Evolutionary conservation across 2,797 vertebrate species (phyloP), one percentile per base, ranked within the genome.

Genomic region (Diplodus sargus): DNA sequence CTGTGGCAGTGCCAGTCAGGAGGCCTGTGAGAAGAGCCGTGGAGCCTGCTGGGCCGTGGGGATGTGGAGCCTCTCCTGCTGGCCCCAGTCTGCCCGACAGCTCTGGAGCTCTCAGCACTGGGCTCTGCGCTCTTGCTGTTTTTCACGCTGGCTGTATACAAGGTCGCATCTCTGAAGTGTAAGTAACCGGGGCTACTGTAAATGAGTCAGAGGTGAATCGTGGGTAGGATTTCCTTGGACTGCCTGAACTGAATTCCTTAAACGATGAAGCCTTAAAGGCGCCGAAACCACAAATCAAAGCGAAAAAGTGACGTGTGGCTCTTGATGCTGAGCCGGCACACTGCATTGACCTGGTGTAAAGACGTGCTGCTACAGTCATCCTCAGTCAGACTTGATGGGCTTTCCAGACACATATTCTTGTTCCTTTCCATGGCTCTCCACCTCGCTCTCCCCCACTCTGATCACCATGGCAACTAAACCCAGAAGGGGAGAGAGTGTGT

Each of bases 401-500:
- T 91, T 91, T 92, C 86, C 92, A 92, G 92, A 89, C 83, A 79
- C 90, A 87, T 85, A 89, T 88, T 91, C 85, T 91, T 82, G 88
- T 92, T 94, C 88, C 85, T 91, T 91, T 89, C 89, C 87, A 83
- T 89, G 69, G 85, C 90, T 91, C 89, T 87, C 58, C 68, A 77
- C 78, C 88, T 91, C 39, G 10, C 39, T 39, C 88, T 87, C 91
- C 84, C 73, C 74, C 82, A 71, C 80, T 87, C 86, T 69, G 68
- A 93, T 95, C 81, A 59, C 93, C 93, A 95, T 95, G 91, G 95
- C 93, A 96, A 96, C 95, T 79, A 89, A 93, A 90, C 87, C 92
- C 93, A 88, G 82, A 89, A 87, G 87, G 88, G 91, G 83, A 81
- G 74, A 78, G 71, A 85, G 79, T 76, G 79, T 92, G 84, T 39